Evolutionary conservation across 2,797 vertebrate species (phyloP).

Genomic region (Prunella strophiata): DNA sequence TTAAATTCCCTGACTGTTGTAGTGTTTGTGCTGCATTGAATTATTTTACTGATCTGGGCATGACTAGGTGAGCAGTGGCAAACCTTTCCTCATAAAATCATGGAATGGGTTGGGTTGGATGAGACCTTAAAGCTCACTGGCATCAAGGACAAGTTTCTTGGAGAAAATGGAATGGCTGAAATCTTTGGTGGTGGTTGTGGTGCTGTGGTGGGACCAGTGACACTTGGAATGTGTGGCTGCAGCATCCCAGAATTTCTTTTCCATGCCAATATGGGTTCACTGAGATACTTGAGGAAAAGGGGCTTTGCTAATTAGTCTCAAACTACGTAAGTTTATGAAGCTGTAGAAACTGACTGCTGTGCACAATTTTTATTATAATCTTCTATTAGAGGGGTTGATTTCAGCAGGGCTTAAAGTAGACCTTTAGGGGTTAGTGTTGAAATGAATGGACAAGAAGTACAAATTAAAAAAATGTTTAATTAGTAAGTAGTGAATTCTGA

Average conservation of each 20-base stretch:
- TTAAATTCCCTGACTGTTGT: background rate
- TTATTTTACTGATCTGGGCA: background rate
- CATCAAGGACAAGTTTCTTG: background rate
- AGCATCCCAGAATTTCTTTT: background rate
- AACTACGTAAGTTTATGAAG: rapidly evolving
- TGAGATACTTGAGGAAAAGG: background rate
- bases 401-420: background rate
- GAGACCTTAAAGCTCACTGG: background rate
- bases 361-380: background rate
- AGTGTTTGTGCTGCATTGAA: background rate
- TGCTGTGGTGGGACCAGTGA: background rate
- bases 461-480: background rate
- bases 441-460: rapidly evolving
- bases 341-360: background rate
- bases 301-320: background rate
- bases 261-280: rapidly evolving
- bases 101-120: background rate
- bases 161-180: rapidly evolving
- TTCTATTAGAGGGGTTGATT: background rate
- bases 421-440: background rate
- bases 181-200: background rate
- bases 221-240: rapidly evolving
- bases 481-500: background rate
- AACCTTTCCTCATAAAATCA: background rate
- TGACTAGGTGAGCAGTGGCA: background rate